Conservation (phyloP, 2,113 vertebrate genomes). For the Daubentonia madagascariensis region DNA sequence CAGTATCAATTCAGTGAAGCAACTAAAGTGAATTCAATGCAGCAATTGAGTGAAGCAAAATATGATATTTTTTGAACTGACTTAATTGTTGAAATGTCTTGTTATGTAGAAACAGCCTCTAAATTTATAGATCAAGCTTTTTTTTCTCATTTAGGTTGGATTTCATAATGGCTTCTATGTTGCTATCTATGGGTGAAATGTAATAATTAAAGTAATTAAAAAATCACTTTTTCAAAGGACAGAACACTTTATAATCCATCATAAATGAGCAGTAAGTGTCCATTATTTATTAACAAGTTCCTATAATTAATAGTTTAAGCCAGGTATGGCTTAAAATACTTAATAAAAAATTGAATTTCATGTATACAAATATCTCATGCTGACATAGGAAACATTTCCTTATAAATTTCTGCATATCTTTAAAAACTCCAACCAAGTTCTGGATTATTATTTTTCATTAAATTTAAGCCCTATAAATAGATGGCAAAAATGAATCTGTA, state of each 20-base stretch:
- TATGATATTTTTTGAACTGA: neutral
- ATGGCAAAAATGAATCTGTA: conserved; percentile 19
- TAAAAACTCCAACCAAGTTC: neutral
- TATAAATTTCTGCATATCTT: conserved; percentile 7
- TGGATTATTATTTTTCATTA: conserved; percentile 51
- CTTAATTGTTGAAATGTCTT: neutral
- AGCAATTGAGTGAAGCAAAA: neutral
- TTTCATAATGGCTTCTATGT: neutral
- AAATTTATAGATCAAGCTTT: neutral
- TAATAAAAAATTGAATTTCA: conserved; percentile 23
- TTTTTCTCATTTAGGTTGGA: neutral
- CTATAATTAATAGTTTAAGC: conserved; percentile 44
- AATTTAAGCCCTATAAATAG: conserved; percentile 36
- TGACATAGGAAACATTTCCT: conserved; percentile 14
- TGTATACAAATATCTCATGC: neutral
- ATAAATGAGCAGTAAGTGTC: neutral
- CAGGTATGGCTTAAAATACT: neutral
- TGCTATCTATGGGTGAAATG: neutral
- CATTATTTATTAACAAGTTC: neutral
- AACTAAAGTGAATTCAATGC: neutral
- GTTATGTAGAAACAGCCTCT: neutral
- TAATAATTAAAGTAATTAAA: conserved; percentile 20
- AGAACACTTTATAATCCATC: neutral
- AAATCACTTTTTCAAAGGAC: neutral
- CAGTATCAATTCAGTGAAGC: neutral